phyloP scores from a whole-genome alignment of 2,797 vertebrate species.

The Coregonus suidteri region DNA sequence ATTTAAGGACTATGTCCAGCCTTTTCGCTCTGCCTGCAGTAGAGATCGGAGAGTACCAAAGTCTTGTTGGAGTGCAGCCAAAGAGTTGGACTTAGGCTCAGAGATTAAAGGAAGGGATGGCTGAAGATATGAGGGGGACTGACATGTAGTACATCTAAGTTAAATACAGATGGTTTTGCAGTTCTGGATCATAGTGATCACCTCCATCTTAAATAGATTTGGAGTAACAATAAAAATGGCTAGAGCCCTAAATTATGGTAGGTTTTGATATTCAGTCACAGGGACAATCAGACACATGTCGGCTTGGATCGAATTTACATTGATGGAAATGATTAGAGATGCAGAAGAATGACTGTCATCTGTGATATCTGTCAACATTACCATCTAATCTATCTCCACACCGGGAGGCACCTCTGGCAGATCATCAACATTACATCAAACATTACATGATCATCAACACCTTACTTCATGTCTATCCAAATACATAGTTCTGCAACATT shows the following conservation, averaged over 20 bases:
- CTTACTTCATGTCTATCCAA: no score
- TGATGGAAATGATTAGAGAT: not conserved
- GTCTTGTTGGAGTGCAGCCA: not conserved
- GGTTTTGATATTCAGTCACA: not conserved
- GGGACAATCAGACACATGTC: conserved; percentile 8
- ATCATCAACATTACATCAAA: not conserved
- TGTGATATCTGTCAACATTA: conserved; percentile 10
- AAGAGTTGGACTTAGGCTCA: not conserved
- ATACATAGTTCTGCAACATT: no score
- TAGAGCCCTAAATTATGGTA: not conserved
- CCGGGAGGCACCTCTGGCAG: not conserved
- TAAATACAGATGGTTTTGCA: not conserved
- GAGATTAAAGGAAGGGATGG: not conserved
- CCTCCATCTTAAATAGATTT: not conserved
- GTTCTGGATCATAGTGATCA: not conserved
- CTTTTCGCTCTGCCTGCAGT: not conserved
- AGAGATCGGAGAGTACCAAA: not conserved
- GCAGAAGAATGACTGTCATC: conserved; percentile 11
- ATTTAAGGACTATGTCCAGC: not conserved
- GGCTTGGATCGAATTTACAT: not conserved
- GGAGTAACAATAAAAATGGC: not conserved
- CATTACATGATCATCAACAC: no score
- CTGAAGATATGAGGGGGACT: not conserved
- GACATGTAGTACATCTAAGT: not conserved
- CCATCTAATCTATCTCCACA: not conserved